Evolutionary conservation across 2,113 vertebrate genomes (phyloP).

Genomic region (Callaeas wilsoni): DNA sequence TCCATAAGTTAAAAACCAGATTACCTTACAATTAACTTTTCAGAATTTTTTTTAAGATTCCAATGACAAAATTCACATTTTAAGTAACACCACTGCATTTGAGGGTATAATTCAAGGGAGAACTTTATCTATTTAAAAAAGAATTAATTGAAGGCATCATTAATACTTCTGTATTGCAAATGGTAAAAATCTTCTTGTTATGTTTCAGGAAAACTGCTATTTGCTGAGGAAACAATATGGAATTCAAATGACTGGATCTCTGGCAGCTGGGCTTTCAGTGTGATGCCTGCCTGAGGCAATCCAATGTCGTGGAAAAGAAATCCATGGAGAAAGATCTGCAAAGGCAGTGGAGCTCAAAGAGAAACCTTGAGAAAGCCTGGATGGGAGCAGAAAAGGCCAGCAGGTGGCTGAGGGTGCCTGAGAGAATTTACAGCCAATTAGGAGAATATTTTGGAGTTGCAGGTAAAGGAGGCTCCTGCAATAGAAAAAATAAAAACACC

Average conservation of each 20-base stretch:
- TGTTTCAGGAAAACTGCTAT: background rate
- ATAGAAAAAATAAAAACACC: background rate
- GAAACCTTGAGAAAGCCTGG: background rate
- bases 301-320: background rate
- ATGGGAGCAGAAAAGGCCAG: background rate
- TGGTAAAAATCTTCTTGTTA: background rate
- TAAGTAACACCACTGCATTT: background rate
- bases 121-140: background rate
- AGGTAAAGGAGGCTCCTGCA: background rate
- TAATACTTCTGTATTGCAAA: background rate
- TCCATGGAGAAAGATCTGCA: background rate
- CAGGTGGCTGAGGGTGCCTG: background rate
- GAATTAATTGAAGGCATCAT: background rate
- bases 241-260: background rate
- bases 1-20: background rate
- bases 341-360: background rate
- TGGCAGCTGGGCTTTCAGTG: background rate
- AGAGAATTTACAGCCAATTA: slow-evolving; percentile 38
- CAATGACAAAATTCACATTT: background rate
- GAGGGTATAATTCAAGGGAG: background rate
- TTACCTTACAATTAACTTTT: background rate
- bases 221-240: background rate
- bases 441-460: background rate
- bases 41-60: background rate
- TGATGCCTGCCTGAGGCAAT: background rate